These are phyloP conservation scores for Brachionus plicatilis DNA, from an alignment of 1,140 invertebrate species.

Conservation along the genomic window DNA sequence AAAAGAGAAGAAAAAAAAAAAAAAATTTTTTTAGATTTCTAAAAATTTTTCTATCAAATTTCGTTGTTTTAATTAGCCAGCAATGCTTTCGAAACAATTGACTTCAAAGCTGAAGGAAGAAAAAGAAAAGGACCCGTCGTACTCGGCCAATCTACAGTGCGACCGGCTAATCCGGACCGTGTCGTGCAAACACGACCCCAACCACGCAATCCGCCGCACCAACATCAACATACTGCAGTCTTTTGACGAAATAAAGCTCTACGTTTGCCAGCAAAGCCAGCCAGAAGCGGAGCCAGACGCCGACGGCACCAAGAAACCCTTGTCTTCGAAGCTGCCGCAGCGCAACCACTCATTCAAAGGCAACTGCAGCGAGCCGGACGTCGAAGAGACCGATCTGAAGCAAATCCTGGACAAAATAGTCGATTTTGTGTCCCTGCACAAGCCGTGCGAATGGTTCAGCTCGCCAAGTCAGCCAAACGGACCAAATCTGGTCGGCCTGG, in stretches of 20 bases:
- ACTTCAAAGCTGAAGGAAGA: slow-evolving; percentile 33
- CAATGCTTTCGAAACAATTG: slow-evolving; percentile 33
- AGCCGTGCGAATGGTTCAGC: neutral
- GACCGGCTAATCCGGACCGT: slow-evolving; percentile 21
- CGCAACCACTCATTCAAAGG: slow-evolving; percentile 3
- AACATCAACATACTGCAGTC: slow-evolving; percentile 19
- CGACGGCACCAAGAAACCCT: neutral
- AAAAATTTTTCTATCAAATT: neutral
- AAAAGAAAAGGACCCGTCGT: slow-evolving; percentile 38
- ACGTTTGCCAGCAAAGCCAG: neutral
- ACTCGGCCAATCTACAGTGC: slow-evolving; percentile 1
- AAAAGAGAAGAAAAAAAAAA: neutral
- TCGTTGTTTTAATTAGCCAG: neutral
- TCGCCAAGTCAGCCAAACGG: neutral
- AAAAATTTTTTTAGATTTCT: neutral
- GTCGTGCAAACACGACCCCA: slow-evolving; percentile 28
- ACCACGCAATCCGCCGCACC: neutral
- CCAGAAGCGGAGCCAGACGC: neutral
- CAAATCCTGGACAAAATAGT: slow-evolving; percentile 3
- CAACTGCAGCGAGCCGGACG: neutral
- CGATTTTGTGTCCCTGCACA: neutral
- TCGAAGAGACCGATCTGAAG: slow-evolving; percentile 16
- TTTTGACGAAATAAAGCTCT: slow-evolving; percentile 24
- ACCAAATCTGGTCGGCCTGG: neutral
- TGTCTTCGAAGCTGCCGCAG: neutral